Conservation (phyloP, 2,888 invertebrate species). For the Epicampocera succincta region DNA sequence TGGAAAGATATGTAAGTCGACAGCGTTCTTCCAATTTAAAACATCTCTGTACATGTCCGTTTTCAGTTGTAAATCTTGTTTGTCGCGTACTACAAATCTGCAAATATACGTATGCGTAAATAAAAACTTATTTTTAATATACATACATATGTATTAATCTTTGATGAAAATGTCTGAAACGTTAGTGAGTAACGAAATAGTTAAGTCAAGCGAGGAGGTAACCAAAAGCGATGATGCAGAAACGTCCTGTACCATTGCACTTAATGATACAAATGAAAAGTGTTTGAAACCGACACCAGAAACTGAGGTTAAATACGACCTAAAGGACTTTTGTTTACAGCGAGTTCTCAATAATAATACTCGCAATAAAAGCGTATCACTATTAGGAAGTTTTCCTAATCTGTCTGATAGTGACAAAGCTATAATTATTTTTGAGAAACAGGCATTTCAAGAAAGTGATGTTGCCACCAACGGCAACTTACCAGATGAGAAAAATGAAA, state of each 20-base stretch:
- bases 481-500: conserved; percentile 29
- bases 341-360: conserved; percentile 88
- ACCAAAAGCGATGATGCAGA: neutral
- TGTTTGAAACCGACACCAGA: neutral
- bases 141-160: no score
- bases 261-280: neutral
- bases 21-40: no score
- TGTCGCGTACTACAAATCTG: no score
- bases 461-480: conserved; percentile 62
- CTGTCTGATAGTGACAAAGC: conserved; percentile 84
- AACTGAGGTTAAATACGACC: conserved; percentile 78
- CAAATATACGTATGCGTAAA: no score
- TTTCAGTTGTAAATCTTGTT: no score
- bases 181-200: conserved; percentile 9
- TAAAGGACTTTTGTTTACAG: conserved; percentile 86
- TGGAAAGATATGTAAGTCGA: no score
- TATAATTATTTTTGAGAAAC: conserved; percentile 90
- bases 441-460: conserved; percentile 85
- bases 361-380: conserved; percentile 85
- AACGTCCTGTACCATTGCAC: neutral
- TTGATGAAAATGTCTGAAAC: conserved; percentile 55
- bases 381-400: conserved; percentile 86
- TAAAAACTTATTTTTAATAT: no score
- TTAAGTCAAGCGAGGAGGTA: neutral
- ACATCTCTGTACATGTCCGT: no score